A percentile compares a stretch with the other conserved stretches of the same genome.
Evolutionary conservation across 1,140 invertebrate genomes (phyloP).

Genomic region (Drosophila kurseongensis): DNA sequence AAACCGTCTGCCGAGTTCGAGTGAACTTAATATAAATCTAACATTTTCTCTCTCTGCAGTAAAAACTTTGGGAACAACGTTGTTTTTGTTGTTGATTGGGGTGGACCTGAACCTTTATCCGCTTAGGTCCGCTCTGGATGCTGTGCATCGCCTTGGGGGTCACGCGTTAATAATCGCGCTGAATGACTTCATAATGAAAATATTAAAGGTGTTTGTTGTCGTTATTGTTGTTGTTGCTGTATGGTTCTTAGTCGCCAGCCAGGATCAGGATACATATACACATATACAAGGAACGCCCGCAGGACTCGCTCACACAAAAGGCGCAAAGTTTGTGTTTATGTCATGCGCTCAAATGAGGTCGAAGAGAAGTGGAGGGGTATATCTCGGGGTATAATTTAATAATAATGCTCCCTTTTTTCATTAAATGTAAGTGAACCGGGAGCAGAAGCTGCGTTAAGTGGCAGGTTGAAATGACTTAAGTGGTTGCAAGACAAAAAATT

Average conservation of each 20-base stretch:
- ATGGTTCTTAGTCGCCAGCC: slow-evolving; percentile 48
- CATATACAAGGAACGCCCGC: slow-evolving; percentile 43
- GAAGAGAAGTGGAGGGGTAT: neutral
- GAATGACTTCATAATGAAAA: slow-evolving; percentile 84
- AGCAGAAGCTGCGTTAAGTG: slow-evolving; percentile 25
- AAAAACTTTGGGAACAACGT: slow-evolving; percentile 14
- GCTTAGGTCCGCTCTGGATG: slow-evolving; percentile 32
- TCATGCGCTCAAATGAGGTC: slow-evolving; percentile 50
- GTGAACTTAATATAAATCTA: too few relatives aligned
- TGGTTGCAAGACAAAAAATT: slow-evolving; percentile 2
- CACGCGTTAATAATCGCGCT: slow-evolving; percentile 80
- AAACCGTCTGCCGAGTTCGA: too few relatives aligned
- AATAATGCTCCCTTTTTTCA: slow-evolving; percentile 71
- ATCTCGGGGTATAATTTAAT: slow-evolving; percentile 65
- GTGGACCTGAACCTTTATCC: slow-evolving; percentile 33
- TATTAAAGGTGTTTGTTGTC: slow-evolving; percentile 82
- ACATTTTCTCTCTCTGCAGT: slow-evolving; percentile 11
- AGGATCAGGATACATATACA: slow-evolving; percentile 51
- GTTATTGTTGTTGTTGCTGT: slow-evolving; percentile 36
- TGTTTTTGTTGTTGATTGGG: slow-evolving; percentile 65
- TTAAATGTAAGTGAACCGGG: slow-evolving; percentile 68
- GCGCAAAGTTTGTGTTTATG: slow-evolving; percentile 82
- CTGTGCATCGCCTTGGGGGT: slow-evolving; percentile 74
- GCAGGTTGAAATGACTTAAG: slow-evolving; percentile 25
- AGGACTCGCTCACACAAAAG: slow-evolving; percentile 64